phyloP scores from a whole-genome alignment of 1,140 invertebrate species.

The Bombus affinis region DNA sequence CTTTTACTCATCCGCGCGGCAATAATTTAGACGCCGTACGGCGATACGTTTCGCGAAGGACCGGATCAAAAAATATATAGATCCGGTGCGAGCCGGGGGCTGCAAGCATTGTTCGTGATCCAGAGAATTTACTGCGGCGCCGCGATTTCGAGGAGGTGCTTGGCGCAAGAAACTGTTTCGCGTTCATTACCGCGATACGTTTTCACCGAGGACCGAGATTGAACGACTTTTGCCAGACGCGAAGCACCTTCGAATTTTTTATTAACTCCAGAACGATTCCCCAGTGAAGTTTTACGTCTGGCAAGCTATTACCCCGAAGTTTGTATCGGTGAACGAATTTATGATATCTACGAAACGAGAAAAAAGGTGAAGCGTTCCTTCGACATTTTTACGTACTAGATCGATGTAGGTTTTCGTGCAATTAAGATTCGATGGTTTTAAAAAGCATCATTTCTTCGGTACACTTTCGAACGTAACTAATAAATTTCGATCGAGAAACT shows the following conservation, averaged over 20 bases:
- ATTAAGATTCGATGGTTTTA: not conserved
- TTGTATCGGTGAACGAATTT: not conserved
- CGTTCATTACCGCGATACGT: slow-evolving; percentile 27
- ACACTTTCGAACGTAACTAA: no score
- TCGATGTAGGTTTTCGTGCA: not conserved
- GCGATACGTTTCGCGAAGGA: slow-evolving; percentile 39
- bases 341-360: not conserved
- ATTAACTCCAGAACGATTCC: not conserved
- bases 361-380: not conserved
- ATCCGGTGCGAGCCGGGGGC: slow-evolving; percentile 1
- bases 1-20: slow-evolving; percentile 39
- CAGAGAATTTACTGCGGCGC: slow-evolving; percentile 20
- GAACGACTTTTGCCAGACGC: slow-evolving; percentile 14
- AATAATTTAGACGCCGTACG: slow-evolving; percentile 46
- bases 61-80: slow-evolving; percentile 28
- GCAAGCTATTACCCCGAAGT: not conserved
- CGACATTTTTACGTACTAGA: not conserved
- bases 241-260: slow-evolving; percentile 14
- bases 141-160: slow-evolving; percentile 13
- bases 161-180: slow-evolving; percentile 26
- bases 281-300: slow-evolving; percentile 3
- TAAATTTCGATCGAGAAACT: slow-evolving; percentile 4
- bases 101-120: slow-evolving; percentile 30
- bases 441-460: not conserved
- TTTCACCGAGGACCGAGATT: not conserved